These are phyloP conservation scores for Cantharis nigra DNA, from an alignment of 2,888 invertebrate species.

Conservation along the genomic window DNA sequence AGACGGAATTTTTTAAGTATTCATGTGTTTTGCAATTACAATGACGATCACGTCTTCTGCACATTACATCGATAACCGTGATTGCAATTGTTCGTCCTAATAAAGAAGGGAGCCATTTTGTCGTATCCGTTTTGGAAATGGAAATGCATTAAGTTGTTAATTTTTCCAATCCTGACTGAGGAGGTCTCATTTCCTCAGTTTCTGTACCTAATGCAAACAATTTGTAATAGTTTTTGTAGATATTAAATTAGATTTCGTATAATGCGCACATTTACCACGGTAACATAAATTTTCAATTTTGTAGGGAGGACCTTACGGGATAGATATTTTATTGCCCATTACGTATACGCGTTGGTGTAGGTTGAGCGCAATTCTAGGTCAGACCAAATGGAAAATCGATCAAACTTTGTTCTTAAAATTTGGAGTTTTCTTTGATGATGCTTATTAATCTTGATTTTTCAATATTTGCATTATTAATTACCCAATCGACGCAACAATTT, in stretches of 20 bases:
- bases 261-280: neutral
- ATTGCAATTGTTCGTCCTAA: neutral
- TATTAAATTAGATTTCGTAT: neutral
- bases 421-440: neutral
- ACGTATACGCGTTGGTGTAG: slow-evolving; percentile 31
- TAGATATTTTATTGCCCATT: slow-evolving; percentile 14
- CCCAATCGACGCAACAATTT: neutral
- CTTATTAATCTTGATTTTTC: neutral
- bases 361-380: slow-evolving; percentile 38
- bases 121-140: neutral
- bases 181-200: neutral
- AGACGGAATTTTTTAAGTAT: neutral
- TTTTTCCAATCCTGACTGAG: neutral
- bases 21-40: neutral
- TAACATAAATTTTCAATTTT: slow-evolving; percentile 8
- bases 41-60: neutral
- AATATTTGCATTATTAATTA: neutral
- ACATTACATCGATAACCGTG: neutral
- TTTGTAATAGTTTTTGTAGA: neutral
- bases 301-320: neutral
- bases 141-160: neutral
- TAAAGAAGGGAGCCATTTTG: neutral
- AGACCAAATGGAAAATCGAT: slow-evolving; percentile 36
- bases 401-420: slow-evolving; percentile 8
- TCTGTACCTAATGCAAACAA: neutral